Percentiles rank a stretch among this genome's conserved stretches.
Conservation (phyloP, 1,140 invertebrate genomes). For the Sminthurides bifidus region DNA sequence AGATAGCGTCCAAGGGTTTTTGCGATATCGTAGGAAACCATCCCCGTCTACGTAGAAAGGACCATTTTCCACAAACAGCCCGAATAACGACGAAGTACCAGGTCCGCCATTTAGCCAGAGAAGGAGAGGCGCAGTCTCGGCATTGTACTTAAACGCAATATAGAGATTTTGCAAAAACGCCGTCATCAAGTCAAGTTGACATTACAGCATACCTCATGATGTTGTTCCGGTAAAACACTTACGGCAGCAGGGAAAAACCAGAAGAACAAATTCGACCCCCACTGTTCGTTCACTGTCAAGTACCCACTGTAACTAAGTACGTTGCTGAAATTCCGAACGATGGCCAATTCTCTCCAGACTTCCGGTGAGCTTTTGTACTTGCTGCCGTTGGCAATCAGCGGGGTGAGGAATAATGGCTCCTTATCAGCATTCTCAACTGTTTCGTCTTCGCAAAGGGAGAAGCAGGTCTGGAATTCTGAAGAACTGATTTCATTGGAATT, state of each 20-base stretch:
- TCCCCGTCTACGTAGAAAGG: slow-evolving; percentile 39
- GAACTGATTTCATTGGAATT: no score
- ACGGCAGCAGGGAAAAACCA: slow-evolving; percentile 72
- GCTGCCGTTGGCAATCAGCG: slow-evolving; percentile 40
- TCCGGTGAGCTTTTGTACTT: slow-evolving; percentile 8
- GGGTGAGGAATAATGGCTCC: slow-evolving; percentile 42
- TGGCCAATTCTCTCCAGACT: slow-evolving; percentile 33
- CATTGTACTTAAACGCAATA: slow-evolving; percentile 25
- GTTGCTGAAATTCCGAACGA: slow-evolving; percentile 34
- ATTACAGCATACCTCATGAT: no score
- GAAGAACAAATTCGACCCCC: slow-evolving; percentile 73
- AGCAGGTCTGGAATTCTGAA: no score
- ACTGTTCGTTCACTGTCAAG: slow-evolving; percentile 59
- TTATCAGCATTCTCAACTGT: no score
- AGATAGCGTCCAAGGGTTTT: slow-evolving; percentile 39
- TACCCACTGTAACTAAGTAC: slow-evolving; percentile 52
- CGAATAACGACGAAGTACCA: slow-evolving; percentile 43
- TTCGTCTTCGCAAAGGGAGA: no score
- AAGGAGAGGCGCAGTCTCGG: slow-evolving; percentile 37
- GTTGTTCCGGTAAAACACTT: slow-evolving; percentile 9
- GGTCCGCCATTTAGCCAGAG: slow-evolving; percentile 47
- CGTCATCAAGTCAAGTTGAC: no score
- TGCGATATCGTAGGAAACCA: slow-evolving; percentile 39
- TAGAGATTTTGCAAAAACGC: background rate
- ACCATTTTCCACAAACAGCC: slow-evolving; percentile 44